A percentile compares a stretch with the other conserved stretches of the same genome.
These are phyloP conservation scores for Limnephilus lunatus DNA, from an alignment of 2,888 invertebrate genomes.

Conservation along the genomic window DNA sequence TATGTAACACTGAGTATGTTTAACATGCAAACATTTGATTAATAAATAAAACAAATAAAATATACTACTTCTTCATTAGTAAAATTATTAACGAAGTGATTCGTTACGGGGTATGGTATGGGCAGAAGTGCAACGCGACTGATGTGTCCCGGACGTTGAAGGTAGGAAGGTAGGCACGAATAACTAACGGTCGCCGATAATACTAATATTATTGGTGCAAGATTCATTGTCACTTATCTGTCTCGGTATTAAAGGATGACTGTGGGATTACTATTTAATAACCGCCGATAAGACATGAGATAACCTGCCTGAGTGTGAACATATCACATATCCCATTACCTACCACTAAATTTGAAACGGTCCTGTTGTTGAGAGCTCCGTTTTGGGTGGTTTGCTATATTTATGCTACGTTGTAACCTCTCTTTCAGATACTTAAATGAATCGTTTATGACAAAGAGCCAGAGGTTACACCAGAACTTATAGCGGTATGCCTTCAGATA, in stretches of 20 bases:
- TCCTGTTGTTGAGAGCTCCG: neutral
- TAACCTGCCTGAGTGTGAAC: neutral
- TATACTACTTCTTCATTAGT: slow-evolving; percentile 34
- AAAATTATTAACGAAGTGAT: slow-evolving; percentile 36
- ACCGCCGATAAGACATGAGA: neutral
- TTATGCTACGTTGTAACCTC: neutral
- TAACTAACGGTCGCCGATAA: neutral
- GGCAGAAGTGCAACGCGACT: slow-evolving; percentile 38
- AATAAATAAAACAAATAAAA: slow-evolving; percentile 48
- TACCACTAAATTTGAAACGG: neutral
- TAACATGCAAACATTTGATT: slow-evolving; percentile 47
- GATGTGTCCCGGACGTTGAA: neutral
- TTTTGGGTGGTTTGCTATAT: too few relatives aligned
- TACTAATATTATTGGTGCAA: slow-evolving; percentile 20
- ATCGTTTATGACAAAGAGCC: neutral
- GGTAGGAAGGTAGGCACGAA: slow-evolving; percentile 32
- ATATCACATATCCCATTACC: neutral
- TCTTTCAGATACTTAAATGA: neutral
- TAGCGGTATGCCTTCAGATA: neutral
- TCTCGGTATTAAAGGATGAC: slow-evolving; percentile 6
- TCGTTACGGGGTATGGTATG: slow-evolving; percentile 29
- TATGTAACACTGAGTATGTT: slow-evolving; percentile 31
- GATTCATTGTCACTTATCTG: neutral
- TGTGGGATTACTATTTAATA: slow-evolving; percentile 11
- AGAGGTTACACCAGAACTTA: neutral